Evolutionary conservation across 92 coral and sea anemone species (phyloP).

Genomic region (Epizoanthus ramosus): DNA sequence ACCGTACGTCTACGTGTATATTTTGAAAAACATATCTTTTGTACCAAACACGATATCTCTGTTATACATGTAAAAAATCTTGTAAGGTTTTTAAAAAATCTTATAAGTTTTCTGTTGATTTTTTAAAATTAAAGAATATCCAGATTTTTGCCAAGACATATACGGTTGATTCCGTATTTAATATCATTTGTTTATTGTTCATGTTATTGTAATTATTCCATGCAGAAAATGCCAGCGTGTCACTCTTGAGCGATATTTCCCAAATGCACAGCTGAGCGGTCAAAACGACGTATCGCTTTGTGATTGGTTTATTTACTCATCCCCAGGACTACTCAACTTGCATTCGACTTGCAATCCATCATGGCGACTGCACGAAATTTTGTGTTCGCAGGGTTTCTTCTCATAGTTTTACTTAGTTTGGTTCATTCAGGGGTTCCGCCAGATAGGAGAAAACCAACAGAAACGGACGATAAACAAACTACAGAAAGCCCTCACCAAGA

Average conservation of each 20-base stretch:
- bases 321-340: conserved; percentile 58
- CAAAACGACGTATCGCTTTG: conserved; percentile 67
- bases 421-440: conserved; percentile 20
- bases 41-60: too few species aligned
- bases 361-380: conserved; percentile 59
- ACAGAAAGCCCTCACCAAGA: background rate
- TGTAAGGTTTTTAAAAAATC: too few species aligned
- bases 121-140: too few species aligned
- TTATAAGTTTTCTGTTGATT: too few species aligned
- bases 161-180: too few species aligned
- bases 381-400: conserved; percentile 13
- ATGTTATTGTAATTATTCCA: too few species aligned
- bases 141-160: too few species aligned
- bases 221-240: conserved; percentile 44
- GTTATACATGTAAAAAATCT: too few species aligned
- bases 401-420: conserved; percentile 42
- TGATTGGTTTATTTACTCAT: conserved; percentile 62
- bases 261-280: conserved; percentile 39
- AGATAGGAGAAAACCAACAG: background rate
- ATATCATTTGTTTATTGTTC: too few species aligned
- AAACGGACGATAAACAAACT: too few species aligned
- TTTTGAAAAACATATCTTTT: too few species aligned
- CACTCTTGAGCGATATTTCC: conserved; percentile 15
- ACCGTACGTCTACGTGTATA: too few species aligned
- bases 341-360: conserved; percentile 53